These are phyloP conservation scores for Rhynchophorus ferrugineus DNA, from an alignment of 1,140 invertebrate genomes.

Conservation along the genomic window DNA sequence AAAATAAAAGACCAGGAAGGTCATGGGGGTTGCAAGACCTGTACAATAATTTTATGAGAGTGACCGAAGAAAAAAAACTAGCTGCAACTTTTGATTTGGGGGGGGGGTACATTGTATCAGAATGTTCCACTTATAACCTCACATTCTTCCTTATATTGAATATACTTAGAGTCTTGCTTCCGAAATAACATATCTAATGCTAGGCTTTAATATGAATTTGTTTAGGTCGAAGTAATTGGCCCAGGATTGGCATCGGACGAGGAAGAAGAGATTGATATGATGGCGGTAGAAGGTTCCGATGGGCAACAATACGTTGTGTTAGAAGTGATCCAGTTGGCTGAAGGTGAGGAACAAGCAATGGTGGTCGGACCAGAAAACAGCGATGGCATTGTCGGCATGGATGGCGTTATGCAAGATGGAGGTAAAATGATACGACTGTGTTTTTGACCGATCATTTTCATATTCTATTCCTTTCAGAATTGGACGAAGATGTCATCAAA, in stretches of 20 bases:
- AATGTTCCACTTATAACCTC: no score
- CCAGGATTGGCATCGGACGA: constrained; percentile 49
- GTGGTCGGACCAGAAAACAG: constrained; percentile 32
- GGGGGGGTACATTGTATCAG: no score
- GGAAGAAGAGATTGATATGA: constrained; percentile 46
- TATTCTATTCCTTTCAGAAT: constrained; percentile 26
- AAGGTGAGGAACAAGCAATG: constrained; percentile 48
- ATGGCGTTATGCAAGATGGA: constrained; percentile 36
- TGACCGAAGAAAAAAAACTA: no score
- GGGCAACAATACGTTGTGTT: constrained; percentile 80
- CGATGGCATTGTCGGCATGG: constrained; percentile 23
- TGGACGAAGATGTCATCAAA: constrained; percentile 38
- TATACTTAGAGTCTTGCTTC: no score
- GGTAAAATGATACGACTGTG: constrained; percentile 15
- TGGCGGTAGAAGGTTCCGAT: constrained; percentile 64
- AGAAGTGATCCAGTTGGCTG: constrained; percentile 74
- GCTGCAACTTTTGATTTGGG: no score
- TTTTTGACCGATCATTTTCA: background rate
- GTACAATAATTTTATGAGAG: no score
- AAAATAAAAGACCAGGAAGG: no score
- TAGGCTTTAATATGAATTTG: no score
- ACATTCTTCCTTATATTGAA: no score
- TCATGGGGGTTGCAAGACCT: no score
- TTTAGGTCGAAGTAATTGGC: constrained; percentile 40
- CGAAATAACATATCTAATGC: no score